phyloP scores from a whole-genome alignment of 1,140 invertebrate genomes.

The Drosophila melanogaster region DNA sequence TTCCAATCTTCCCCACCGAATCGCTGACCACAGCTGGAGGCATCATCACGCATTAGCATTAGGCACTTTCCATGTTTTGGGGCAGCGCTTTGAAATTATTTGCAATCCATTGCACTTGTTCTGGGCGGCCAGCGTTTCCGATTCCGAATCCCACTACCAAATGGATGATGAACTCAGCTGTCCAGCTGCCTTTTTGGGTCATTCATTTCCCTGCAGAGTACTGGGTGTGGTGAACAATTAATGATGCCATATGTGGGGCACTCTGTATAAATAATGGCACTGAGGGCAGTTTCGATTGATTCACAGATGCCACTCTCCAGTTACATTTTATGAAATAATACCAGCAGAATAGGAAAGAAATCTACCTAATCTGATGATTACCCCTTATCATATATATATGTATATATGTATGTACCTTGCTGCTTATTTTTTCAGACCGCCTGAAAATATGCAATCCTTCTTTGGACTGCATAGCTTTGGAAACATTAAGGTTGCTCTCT shows the following conservation, averaged over 20 bases:
- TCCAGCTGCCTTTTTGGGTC: constrained; percentile 42
- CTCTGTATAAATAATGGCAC: constrained; percentile 27
- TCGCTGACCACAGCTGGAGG: constrained; percentile 44
- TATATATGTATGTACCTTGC: too few relatives aligned
- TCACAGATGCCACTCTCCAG: constrained; percentile 1
- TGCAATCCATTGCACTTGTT: constrained; percentile 40
- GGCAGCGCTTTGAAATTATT: constrained; percentile 31
- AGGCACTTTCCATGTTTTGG: constrained; percentile 17
- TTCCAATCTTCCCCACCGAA: constrained; percentile 4
- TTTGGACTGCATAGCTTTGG: too few relatives aligned
- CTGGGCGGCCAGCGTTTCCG: background rate
- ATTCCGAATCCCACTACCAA: background rate
- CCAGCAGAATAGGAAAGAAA: background rate
- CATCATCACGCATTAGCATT: constrained; percentile 53
- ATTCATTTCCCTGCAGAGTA: constrained; percentile 15
- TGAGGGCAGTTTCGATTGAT: constrained; percentile 13
- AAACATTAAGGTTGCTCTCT: background rate
- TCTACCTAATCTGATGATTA: too few relatives aligned
- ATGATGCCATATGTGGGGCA: constrained; percentile 29
- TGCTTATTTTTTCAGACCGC: too few relatives aligned
- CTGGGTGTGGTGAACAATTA: constrained; percentile 26
- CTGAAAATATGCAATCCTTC: too few relatives aligned
- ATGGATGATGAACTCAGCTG: constrained; percentile 40
- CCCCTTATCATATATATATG: too few relatives aligned
- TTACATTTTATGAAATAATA: background rate